Base-by-base conservation (phyloP, 2,797 vertebrate species). In the Melanotaenia maccullochi region DNA sequence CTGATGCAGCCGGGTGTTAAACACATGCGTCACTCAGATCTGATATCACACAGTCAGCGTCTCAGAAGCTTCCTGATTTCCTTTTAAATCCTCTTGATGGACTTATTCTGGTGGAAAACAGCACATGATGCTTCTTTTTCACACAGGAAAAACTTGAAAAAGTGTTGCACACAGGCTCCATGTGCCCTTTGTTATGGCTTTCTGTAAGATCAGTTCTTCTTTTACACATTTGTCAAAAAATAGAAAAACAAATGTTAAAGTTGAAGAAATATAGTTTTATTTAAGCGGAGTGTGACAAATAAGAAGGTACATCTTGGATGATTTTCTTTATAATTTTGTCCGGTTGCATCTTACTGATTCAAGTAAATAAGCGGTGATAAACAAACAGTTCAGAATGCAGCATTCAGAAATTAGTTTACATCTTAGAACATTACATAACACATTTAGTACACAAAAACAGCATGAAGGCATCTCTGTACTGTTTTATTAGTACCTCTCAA, bases 51-150 rank as follows among this genome's bases (percentile, higher is more conserved):
- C 76, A 81, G 89, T 92, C 93, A 91, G 91, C 91, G 93, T 94
- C 94, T 94, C 92, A 88, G 83, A 79, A 85, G 92, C 93, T 94
- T 94, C 94, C 94, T 93, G 89, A 91, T 93, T 94, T 90, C 84
- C 83, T 87, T 90, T 87, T 81, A 89, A 82, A 62, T 70, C 75
- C 63, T 86, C 33, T 79, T 83, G 76, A 87, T 84, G 79, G 75
- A 84, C 49, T 14, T 36, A 70, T 35, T 73, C 59, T 79, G 60
- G 44, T 42, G 61, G 25, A 79, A 75, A 64, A 59, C 32, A 84
- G 30, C 36, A 70, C 67, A 73, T 67, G 65, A 52, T 73, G 36
- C 71, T 44, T 22, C 2, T 22, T 49, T 49, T 49, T 49, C n/a
- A 22, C 47, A 22, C 47, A 49, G 47, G 22, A 22, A 49, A 47